phyloP scores from a whole-genome alignment of 2,113 vertebrate species.

The Mustelus asterias region DNA sequence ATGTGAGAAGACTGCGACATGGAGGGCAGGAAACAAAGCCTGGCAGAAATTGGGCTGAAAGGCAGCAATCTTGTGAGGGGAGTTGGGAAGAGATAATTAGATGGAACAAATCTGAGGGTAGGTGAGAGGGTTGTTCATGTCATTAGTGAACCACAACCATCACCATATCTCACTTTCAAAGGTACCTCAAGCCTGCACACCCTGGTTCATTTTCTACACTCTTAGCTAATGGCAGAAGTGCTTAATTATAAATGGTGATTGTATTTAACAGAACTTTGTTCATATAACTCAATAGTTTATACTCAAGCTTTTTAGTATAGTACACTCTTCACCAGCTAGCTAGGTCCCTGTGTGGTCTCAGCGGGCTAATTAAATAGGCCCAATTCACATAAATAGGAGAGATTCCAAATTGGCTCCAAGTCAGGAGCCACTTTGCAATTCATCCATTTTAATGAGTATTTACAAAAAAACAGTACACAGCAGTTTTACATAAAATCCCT shows the following conservation, averaged over 20 bases:
- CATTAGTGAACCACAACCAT: background rate
- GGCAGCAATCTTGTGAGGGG: background rate
- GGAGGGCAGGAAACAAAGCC: background rate
- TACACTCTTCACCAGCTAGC: background rate
- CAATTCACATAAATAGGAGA: background rate
- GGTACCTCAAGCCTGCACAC: background rate
- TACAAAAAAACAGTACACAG: background rate
- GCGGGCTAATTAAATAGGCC: background rate
- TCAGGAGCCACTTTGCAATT: background rate
- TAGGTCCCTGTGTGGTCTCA: background rate
- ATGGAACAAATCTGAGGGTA: background rate
- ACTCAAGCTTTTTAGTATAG: background rate
- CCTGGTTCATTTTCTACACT: background rate
- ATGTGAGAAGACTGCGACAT: background rate
- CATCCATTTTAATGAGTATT: conserved; percentile 19
- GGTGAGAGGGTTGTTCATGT: background rate
- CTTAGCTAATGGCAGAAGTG: no score
- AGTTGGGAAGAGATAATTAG: background rate
- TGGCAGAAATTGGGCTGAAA: background rate
- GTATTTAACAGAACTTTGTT: background rate
- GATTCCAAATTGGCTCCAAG: background rate
- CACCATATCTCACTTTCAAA: background rate
- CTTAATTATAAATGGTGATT: no score
- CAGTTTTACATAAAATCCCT: background rate
- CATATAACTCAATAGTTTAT: background rate